Conservation (phyloP, 2,888 invertebrate genomes). For the Rambutsinella grinnellia region DNA sequence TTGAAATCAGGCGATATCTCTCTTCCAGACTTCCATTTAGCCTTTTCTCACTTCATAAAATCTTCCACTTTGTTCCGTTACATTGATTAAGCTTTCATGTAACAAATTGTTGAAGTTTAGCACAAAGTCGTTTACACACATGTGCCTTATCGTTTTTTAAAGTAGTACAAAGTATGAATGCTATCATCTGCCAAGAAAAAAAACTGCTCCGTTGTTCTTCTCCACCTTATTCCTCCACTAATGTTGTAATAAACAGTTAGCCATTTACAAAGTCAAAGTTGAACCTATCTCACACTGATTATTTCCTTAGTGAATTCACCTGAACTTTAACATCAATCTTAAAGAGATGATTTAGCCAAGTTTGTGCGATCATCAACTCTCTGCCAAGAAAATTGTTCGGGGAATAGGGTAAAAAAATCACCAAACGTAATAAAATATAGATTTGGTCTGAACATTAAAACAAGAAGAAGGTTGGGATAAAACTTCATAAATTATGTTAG, state of each 20-base stretch:
- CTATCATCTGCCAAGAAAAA: constrained; percentile 26
- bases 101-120: no score
- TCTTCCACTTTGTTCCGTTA: not conserved
- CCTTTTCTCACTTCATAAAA: not conserved
- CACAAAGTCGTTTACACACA: not conserved
- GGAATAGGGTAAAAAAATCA: no score
- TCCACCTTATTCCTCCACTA: constrained; percentile 22
- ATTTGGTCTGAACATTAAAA: no score
- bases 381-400: not conserved
- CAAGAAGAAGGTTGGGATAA: not conserved
- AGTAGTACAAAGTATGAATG: constrained; percentile 22
- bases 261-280: not conserved
- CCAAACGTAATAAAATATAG: not conserved
- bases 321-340: not conserved
- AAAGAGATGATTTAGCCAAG: not conserved
- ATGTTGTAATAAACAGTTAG: not conserved
- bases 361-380: not conserved
- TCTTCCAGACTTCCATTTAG: no score
- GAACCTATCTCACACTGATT: not conserved
- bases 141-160: not conserved
- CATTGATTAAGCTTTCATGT: not conserved
- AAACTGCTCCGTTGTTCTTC: no score
- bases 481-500: not conserved
- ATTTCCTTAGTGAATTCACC: not conserved
- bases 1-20: no score